These are phyloP conservation scores for Tortricodes alternella DNA, from an alignment of 2,888 invertebrate genomes.

Conservation along the genomic window DNA sequence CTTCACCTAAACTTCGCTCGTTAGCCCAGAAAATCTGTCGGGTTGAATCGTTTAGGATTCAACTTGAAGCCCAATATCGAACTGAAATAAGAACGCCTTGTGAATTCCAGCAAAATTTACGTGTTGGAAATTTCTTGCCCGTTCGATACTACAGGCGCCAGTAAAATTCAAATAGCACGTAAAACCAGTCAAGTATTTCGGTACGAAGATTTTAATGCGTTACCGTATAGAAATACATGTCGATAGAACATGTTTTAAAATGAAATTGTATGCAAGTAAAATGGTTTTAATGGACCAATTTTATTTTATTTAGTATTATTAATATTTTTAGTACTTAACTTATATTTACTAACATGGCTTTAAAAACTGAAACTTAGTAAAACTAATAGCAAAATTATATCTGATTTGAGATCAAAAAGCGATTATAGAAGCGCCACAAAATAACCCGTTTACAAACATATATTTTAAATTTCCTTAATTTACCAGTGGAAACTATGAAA, in stretches of 20 bases:
- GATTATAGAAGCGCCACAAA: too few relatives aligned
- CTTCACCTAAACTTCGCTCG: slow-evolving; percentile 15
- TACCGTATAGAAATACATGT: neutral
- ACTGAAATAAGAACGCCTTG: slow-evolving; percentile 3
- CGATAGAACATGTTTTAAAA: neutral
- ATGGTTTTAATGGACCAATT: too few relatives aligned
- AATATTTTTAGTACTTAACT: too few relatives aligned
- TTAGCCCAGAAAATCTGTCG: slow-evolving; percentile 6
- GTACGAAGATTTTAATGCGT: neutral
- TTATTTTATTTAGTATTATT: too few relatives aligned
- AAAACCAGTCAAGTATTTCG: slow-evolving; percentile 2
- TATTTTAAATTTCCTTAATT: neutral
- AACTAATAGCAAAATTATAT: too few relatives aligned
- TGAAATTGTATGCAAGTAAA: neutral
- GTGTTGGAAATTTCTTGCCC: slow-evolving; percentile 6
- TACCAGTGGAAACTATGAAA: neutral
- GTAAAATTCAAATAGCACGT: slow-evolving; percentile 7
- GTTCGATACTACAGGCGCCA: neutral
- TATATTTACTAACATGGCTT: too few relatives aligned
- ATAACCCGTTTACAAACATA: too few relatives aligned
- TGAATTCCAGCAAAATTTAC: slow-evolving; percentile 1
- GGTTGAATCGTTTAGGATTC: slow-evolving; percentile 14
- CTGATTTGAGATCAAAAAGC: too few relatives aligned
- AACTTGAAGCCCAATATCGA: neutral
- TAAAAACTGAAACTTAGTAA: too few relatives aligned